phyloP scores from a whole-genome alignment of 2,888 invertebrate genomes.

The Acanthosepion lycidas region DNA sequence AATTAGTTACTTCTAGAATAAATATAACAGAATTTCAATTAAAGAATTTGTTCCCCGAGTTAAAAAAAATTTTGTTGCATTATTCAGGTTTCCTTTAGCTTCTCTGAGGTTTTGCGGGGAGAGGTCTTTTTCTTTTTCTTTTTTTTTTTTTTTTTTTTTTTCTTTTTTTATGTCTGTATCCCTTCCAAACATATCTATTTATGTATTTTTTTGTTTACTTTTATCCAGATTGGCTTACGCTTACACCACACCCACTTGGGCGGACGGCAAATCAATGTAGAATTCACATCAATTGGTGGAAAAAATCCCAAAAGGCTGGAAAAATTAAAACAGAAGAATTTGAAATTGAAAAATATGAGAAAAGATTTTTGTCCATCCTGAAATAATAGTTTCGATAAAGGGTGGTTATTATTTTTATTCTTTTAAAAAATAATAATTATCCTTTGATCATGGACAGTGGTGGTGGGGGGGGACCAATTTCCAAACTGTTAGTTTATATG shows the following conservation, averaged over 20 bases:
- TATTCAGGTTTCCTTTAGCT: too few relatives aligned
- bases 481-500: not conserved
- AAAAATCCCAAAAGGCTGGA: constrained; percentile 60
- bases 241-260: constrained; percentile 69
- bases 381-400: not conserved
- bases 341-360: constrained; percentile 57
- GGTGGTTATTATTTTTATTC: not conserved
- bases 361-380: constrained; percentile 49
- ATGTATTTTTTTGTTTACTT: not conserved
- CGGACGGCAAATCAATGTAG: constrained; percentile 67
- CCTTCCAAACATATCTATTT: too few relatives aligned
- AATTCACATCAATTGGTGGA: constrained; percentile 69
- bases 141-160: too few relatives aligned
- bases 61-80: too few relatives aligned
- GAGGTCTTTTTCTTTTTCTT: too few relatives aligned
- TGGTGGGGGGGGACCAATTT: not conserved
- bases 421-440: too few relatives aligned
- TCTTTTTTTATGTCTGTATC: too few relatives aligned
- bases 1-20: too few relatives aligned
- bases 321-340: constrained; percentile 62
- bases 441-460: not conserved
- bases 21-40: too few relatives aligned
- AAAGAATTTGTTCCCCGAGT: too few relatives aligned
- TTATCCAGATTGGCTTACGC: constrained; percentile 67
- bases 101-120: too few relatives aligned